phyloP scores from a whole-genome alignment of 2,797 vertebrate species.

The Hydrocynus forskahlii region DNA sequence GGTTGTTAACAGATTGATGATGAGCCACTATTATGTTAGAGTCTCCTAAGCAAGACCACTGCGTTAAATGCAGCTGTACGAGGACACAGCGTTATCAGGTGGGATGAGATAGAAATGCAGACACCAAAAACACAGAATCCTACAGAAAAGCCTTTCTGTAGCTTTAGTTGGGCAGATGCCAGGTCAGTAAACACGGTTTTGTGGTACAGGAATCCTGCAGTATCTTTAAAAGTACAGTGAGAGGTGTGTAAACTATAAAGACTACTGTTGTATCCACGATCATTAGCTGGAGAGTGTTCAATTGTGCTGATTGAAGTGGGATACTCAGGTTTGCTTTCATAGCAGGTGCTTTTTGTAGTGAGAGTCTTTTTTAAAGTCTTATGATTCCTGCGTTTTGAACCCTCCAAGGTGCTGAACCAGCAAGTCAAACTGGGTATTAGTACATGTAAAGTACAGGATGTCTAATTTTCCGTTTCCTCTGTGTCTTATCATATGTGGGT shows the following conservation, averaged over 20 bases:
- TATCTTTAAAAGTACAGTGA: background rate
- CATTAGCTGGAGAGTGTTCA: background rate
- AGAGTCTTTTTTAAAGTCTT: background rate
- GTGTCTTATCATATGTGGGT: slow-evolving; percentile 44
- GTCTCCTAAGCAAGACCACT: background rate
- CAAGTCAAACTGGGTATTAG: background rate
- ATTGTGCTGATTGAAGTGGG: background rate
- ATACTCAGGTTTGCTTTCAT: background rate
- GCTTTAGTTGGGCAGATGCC: background rate
- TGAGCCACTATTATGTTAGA: background rate
- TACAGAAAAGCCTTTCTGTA: background rate
- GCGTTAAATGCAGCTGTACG: background rate
- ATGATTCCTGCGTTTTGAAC: background rate
- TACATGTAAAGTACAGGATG: background rate
- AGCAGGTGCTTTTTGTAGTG: background rate
- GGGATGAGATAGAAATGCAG: background rate
- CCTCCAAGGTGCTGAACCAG: slow-evolving; percentile 24
- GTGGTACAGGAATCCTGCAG: background rate
- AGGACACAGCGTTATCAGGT: background rate
- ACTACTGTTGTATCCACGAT: background rate
- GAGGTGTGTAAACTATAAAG: background rate
- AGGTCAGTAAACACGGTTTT: background rate
- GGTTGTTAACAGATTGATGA: background rate
- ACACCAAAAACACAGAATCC: background rate
- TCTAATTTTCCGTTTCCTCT: background rate